Evolutionary conservation across 1,140 invertebrate genomes (phyloP).

Genomic region (Psix sp.): DNA sequence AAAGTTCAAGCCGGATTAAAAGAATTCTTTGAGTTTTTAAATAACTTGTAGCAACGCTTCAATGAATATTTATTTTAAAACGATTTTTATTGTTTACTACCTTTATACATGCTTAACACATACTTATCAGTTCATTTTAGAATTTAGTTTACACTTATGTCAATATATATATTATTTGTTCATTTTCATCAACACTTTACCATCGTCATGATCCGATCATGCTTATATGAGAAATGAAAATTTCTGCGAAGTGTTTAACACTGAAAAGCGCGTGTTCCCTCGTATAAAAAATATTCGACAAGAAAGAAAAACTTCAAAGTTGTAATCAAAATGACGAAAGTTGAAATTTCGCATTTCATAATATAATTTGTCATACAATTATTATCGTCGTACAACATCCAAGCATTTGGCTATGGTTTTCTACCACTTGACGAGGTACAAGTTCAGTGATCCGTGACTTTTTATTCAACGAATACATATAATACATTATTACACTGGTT

Average conservation of each 20-base stretch:
- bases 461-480: constrained; percentile 52
- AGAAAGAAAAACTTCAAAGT: too few relatives aligned
- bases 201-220: constrained; percentile 22
- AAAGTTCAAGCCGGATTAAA: too few relatives aligned
- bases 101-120: constrained; percentile 73
- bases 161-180: constrained; percentile 65
- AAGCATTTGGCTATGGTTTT: constrained; percentile 3
- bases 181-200: constrained; percentile 43
- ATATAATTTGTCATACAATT: background rate
- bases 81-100: constrained; percentile 74
- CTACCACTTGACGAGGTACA: constrained; percentile 37
- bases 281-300: too few relatives aligned
- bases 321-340: too few relatives aligned
- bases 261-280: too few relatives aligned
- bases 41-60: too few relatives aligned
- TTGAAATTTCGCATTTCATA: too few relatives aligned
- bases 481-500: constrained; percentile 49
- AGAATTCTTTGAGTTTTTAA: too few relatives aligned
- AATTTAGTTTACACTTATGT: constrained; percentile 67
- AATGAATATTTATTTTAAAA: constrained; percentile 64
- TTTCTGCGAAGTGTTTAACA: too few relatives aligned
- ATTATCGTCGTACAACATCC: background rate
- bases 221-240: too few relatives aligned
- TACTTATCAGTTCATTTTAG: constrained; percentile 64
- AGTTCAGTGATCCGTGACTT: constrained; percentile 35